Evolutionary conservation across 1,140 invertebrate species (phyloP), one percentile per base, ranked within the genome.

Genomic region (Drosophila setifemur): DNA sequence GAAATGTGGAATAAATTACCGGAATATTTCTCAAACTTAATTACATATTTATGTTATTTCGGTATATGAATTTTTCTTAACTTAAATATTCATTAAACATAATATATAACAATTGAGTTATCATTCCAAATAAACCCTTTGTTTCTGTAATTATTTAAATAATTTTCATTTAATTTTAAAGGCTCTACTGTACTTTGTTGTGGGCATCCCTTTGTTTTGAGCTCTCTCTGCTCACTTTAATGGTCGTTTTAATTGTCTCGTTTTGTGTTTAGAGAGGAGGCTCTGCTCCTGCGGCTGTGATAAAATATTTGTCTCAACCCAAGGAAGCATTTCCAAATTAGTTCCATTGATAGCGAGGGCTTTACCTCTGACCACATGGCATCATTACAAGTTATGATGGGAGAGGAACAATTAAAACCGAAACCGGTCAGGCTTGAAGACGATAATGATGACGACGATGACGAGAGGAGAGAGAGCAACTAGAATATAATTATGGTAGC

Each of bases 211-310:
- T 11, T 18, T 6, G 9, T 19, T 11, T 8, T 29, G 35, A 40
- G 25, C 19, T 19, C 14, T 44, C 29, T 35, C 44, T 50, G 33
- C 39, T 28, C 44, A 61, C 50, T 40, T 48, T 71, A 55, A 71
- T 79, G 72, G 66, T 45, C 77, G 71, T 72, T 82, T 82, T 81
- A 82, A 81, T 81, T 81, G 76, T 82, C 72, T 64, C 58, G 57
- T 69, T 72, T 69, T 82, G 67, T 76, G 76, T 72, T 81, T 67
- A 67, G 61, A 66, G 55, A 19, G 4, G 26, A 35, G n/a, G 11
- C 29, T n/a, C n/a, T 43, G 42, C 33, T 29, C 45, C 28, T 63
- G 44, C 35, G 55, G 52, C 76, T 81, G 76, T 67, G 53, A 81
- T 82, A 66, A 71, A 82, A 67, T 60, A 60, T 81, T 71, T 70